These are phyloP conservation scores for Piscicola geometra DNA, from an alignment of 2,888 invertebrate species.

Conservation along the genomic window DNA sequence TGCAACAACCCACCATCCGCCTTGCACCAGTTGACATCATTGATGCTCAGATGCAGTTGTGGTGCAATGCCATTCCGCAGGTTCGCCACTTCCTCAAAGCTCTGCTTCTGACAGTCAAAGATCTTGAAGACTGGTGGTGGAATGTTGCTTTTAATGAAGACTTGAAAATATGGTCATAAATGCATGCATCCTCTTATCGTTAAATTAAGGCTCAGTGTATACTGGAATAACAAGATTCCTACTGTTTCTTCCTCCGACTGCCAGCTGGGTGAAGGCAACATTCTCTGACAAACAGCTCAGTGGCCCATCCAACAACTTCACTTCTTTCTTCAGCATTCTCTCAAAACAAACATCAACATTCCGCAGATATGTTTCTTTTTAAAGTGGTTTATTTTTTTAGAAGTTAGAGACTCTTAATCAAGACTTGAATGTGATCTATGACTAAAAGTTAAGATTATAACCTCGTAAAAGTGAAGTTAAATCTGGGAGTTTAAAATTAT, in stretches of 20 bases:
- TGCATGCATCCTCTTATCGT: too few species aligned
- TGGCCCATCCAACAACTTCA: slow-evolving; percentile 22
- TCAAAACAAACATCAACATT: too few species aligned
- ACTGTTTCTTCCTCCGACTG: slow-evolving; percentile 27
- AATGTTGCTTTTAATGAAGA: not conserved
- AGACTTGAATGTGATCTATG: not conserved
- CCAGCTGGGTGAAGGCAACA: slow-evolving; percentile 9
- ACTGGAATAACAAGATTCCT: too few species aligned
- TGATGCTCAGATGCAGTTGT: slow-evolving; percentile 11
- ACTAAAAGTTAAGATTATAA: not conserved
- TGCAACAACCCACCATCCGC: slow-evolving; percentile 8
- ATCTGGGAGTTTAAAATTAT: not conserved
- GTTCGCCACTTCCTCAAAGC: slow-evolving; percentile 29
- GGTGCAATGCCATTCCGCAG: slow-evolving; percentile 6
- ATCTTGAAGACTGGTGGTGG: slow-evolving; percentile 26
- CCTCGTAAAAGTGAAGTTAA: not conserved
- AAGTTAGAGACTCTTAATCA: not conserved
- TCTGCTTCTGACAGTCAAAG: slow-evolving; percentile 29
- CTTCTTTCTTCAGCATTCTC: slow-evolving; percentile 19
- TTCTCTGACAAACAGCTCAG: slow-evolving; percentile 28
- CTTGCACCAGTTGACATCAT: slow-evolving; percentile 34
- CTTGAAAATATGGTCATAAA: not conserved
- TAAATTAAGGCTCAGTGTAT: not conserved
- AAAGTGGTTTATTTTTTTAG: not conserved
- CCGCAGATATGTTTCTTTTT: too few species aligned